These are phyloP conservation scores for Lydus trimaculatus DNA, from an alignment of 2,888 invertebrate genomes.

Conservation along the genomic window DNA sequence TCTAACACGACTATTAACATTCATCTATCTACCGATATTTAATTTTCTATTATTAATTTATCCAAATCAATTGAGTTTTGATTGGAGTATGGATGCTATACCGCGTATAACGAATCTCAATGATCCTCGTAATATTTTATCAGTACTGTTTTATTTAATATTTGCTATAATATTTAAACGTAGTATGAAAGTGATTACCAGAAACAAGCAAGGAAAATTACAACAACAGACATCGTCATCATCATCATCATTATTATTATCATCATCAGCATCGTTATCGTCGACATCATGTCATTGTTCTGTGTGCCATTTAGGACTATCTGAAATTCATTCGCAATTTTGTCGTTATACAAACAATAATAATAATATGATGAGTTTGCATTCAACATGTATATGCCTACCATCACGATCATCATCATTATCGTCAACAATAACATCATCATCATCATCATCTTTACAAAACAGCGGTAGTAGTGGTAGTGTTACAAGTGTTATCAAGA, in stretches of 20 bases:
- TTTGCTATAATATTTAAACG: constrained; percentile 41
- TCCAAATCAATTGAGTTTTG: constrained; percentile 91
- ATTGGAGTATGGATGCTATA: constrained; percentile 99
- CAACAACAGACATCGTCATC: constrained; percentile 23
- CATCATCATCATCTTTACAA: not conserved
- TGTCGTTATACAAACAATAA: constrained; percentile 78
- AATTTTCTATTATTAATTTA: constrained; percentile 88
- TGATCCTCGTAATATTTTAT: constrained; percentile 82
- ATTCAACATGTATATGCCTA: constrained; percentile 63
- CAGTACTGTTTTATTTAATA: constrained; percentile 75
- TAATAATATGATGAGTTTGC: constrained; percentile 67
- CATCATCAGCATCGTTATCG: constrained; percentile 20
- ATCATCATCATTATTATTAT: constrained; percentile 25
- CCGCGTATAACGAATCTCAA: constrained; percentile 80
- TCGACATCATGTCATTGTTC: constrained; percentile 64
- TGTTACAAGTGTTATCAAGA: not conserved
- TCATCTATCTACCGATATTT: constrained; percentile 89
- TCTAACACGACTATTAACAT: constrained; percentile 86
- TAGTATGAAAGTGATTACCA: constrained; percentile 14
- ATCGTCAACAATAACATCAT: not conserved
- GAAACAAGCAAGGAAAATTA: constrained; percentile 1
- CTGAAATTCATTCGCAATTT: constrained; percentile 72
- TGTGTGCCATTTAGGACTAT: constrained; percentile 72
- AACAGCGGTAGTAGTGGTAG: not conserved
- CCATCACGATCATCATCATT: constrained; percentile 25